phyloP scores from a whole-genome alignment of 2,797 vertebrate species.

The Erithacus rubecula region DNA sequence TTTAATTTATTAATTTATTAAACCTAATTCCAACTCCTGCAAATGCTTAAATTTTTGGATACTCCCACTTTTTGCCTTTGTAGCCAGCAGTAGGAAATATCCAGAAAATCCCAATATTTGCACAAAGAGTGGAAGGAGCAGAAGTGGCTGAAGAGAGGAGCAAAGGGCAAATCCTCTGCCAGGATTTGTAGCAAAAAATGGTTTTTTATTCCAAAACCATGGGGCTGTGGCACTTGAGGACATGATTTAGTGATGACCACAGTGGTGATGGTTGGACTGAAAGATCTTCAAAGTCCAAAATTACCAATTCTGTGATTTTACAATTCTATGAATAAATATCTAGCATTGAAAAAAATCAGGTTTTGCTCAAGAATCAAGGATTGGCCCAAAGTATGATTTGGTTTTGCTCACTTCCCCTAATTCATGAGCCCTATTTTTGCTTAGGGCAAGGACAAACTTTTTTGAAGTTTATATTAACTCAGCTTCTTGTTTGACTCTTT shows the following conservation, averaged over 20 bases:
- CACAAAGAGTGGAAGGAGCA: accelerated
- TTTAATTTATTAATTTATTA: not conserved
- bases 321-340: accelerated
- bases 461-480: not conserved
- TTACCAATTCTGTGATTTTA: not conserved
- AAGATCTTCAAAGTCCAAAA: not conserved
- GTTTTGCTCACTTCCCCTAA: not conserved
- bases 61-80: not conserved
- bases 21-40: not conserved
- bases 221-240: not conserved
- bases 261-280: not conserved
- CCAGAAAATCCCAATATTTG: not conserved
- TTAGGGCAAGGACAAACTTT: not conserved
- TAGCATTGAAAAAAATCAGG: not conserved
- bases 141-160: not conserved
- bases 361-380: not conserved
- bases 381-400: not conserved
- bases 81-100: not conserved
- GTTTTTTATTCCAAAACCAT: not conserved
- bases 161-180: too few relatives aligned
- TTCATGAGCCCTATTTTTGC: not conserved
- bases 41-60: not conserved
- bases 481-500: not conserved
- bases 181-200: too few relatives aligned
- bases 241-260: not conserved